A percentile compares a stretch with the other conserved stretches of the same genome.
These are phyloP conservation scores for Cremastinae sp. DNA, from an alignment of 2,888 invertebrate genomes.

Conservation along the genomic window DNA sequence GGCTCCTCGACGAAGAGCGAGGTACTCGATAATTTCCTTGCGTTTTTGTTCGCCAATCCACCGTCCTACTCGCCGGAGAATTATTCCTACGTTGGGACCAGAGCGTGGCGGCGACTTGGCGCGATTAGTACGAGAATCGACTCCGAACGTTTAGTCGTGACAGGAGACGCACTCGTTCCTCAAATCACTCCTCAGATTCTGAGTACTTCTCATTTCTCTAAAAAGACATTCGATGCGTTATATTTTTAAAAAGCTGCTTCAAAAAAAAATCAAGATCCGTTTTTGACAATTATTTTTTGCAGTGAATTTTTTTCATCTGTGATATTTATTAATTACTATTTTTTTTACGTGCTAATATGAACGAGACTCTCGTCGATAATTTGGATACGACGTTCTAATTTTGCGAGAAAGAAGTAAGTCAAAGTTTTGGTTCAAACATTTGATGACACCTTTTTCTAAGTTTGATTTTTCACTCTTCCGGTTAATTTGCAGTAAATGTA, in stretches of 20 bases:
- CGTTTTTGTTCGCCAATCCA: constrained; percentile 2
- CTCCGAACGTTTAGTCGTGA: constrained; percentile 14
- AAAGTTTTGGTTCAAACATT: too few relatives aligned
- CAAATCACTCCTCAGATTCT: constrained; percentile 26
- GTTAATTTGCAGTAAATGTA: too few relatives aligned
- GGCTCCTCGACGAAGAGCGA: background rate
- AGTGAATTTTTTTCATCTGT: background rate
- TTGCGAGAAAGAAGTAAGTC: too few relatives aligned
- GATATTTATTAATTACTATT: background rate
- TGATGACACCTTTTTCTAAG: too few relatives aligned
- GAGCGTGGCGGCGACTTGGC: background rate
- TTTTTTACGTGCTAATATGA: background rate
- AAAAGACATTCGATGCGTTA: background rate
- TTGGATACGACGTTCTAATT: too few relatives aligned
- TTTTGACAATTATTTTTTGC: background rate
- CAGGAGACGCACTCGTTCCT: constrained; percentile 18
- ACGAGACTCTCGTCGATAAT: background rate
- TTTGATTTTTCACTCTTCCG: too few relatives aligned
- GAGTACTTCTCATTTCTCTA: constrained; percentile 4
- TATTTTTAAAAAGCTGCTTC: too few relatives aligned
- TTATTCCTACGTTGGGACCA: constrained; percentile 6
- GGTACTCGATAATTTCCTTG: background rate
- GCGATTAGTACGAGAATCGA: background rate
- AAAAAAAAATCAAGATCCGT: too few relatives aligned
- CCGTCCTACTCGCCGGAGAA: constrained; percentile 6